Evolutionary conservation across 1,140 invertebrate genomes (phyloP).

Genomic region (Mactra quadrangularis): DNA sequence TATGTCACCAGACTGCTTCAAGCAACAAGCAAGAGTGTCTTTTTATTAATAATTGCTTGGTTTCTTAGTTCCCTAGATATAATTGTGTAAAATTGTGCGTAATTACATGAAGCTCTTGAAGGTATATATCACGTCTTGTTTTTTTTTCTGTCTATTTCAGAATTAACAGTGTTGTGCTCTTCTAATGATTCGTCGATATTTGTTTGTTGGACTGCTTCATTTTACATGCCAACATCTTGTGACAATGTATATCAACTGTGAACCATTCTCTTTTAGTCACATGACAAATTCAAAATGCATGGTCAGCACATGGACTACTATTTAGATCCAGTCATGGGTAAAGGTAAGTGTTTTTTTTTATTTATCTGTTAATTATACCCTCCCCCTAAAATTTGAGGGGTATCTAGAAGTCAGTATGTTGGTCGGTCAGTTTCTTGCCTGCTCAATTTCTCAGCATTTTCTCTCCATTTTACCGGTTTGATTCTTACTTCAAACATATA

Average conservation of each 20-base stretch:
- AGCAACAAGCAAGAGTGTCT: too few relatives aligned
- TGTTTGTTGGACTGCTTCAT: constrained; percentile 6
- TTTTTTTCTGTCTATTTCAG: too few relatives aligned
- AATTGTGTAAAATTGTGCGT: too few relatives aligned
- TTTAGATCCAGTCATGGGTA: constrained; percentile 52
- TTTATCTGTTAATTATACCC: too few relatives aligned
- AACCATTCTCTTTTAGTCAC: constrained; percentile 15
- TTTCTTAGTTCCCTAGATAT: too few relatives aligned
- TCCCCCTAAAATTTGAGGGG: too few relatives aligned
- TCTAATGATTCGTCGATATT: neutral
- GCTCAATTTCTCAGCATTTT: neutral
- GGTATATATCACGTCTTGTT: too few relatives aligned
- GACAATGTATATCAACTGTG: constrained; percentile 4
- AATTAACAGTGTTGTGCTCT: neutral
- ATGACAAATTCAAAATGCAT: constrained; percentile 33
- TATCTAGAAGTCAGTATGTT: neutral
- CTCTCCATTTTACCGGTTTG: too few relatives aligned
- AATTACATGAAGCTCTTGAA: too few relatives aligned
- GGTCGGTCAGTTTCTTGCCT: neutral
- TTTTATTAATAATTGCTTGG: too few relatives aligned
- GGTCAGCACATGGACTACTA: constrained; percentile 48
- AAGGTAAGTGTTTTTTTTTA: constrained; percentile 12
- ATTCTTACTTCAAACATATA: too few relatives aligned
- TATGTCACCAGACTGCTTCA: too few relatives aligned
- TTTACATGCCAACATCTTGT: neutral